phyloP scores from a whole-genome alignment of 1,140 invertebrate species.

The Atopsyche davidsoni region DNA sequence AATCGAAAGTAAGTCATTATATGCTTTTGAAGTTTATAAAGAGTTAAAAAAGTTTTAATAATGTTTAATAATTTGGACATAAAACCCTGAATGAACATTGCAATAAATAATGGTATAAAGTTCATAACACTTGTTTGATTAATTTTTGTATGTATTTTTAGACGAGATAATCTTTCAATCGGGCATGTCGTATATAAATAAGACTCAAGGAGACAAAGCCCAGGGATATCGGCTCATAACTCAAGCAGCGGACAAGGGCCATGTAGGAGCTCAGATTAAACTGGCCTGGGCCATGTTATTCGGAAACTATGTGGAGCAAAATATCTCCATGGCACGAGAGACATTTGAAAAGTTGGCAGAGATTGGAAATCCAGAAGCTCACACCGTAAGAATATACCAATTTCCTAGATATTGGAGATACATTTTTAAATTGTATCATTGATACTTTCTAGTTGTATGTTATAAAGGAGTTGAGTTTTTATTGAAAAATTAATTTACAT shows the following conservation, averaged over 20 bases:
- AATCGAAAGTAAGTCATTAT: constrained; percentile 54
- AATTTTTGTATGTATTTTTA: constrained; percentile 34
- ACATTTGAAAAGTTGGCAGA: constrained; percentile 74
- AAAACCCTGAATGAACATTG: no score
- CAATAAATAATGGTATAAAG: no score
- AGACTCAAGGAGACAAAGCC: constrained; percentile 55
- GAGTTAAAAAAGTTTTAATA: no score
- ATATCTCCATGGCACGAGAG: constrained; percentile 67
- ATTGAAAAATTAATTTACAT: no score
- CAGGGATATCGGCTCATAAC: constrained; percentile 62
- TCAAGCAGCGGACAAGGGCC: constrained; percentile 71
- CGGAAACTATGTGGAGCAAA: constrained; percentile 66
- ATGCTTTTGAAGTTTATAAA: no score
- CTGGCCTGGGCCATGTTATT: constrained; percentile 83
- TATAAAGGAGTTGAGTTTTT: no score
- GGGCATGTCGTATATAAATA: constrained; percentile 59
- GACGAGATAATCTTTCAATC: constrained; percentile 62
- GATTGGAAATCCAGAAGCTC: constrained; percentile 77
- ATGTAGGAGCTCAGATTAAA: constrained; percentile 71
- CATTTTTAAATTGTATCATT: neutral
- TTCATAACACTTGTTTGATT: constrained; percentile 4
- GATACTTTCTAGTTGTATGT: no score
- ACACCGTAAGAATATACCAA: constrained; percentile 67
- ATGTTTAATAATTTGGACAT: no score
- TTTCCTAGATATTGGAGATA: neutral